Evolutionary conservation across 2,888 invertebrate genomes (phyloP).

Genomic region (Sesia bembeciformis): DNA sequence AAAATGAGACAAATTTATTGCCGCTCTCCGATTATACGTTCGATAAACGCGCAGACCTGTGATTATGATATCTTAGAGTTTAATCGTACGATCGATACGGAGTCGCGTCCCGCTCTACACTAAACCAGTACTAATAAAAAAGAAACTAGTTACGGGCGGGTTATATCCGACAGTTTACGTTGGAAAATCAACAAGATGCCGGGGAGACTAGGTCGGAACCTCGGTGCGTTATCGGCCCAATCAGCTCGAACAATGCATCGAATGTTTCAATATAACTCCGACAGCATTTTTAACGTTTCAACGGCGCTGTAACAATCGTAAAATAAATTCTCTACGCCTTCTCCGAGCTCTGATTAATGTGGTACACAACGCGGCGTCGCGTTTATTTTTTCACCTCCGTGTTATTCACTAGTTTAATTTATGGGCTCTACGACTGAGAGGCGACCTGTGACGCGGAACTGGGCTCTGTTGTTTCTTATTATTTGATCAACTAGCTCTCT

Average conservation of each 20-base stretch:
- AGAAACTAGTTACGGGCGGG: conserved; percentile 63
- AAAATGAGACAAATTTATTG: conserved; percentile 73
- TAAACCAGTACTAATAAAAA: conserved; percentile 72
- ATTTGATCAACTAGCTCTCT: conserved; percentile 1
- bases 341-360: conserved; percentile 71
- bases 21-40: conserved; percentile 65
- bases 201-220: conserved; percentile 28
- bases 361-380: conserved; percentile 59
- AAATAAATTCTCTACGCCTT: conserved; percentile 73
- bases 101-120: conserved; percentile 67
- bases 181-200: conserved; percentile 69
- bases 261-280: conserved; percentile 70
- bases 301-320: conserved; percentile 71
- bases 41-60: conserved; percentile 71
- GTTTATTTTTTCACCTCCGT: conserved; percentile 57
- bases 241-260: conserved; percentile 66
- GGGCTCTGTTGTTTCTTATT: conserved; percentile 17
- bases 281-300: conserved; percentile 74
- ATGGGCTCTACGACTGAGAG: conserved; percentile 37
- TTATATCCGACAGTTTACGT: conserved; percentile 63
- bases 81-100: conserved; percentile 68
- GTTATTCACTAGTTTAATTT: conserved; percentile 65
- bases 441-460: conserved; percentile 14
- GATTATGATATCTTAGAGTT: conserved; percentile 71
- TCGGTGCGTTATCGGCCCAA: conserved; percentile 65